phyloP scores from a whole-genome alignment of 2,888 invertebrate species.

The Patella depressa region DNA sequence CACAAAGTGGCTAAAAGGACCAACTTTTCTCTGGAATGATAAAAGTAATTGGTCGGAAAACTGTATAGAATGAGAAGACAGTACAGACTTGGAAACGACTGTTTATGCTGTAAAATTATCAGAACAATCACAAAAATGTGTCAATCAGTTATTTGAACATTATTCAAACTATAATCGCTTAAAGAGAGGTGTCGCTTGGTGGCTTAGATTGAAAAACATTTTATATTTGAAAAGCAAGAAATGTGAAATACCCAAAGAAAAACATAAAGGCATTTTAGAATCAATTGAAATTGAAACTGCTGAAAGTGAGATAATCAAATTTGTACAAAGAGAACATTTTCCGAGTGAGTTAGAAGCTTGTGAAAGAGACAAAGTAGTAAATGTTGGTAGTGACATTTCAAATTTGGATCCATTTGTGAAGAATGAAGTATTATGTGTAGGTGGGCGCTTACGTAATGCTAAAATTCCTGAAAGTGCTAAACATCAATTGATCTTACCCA shows the following conservation, averaged over 20 bases:
- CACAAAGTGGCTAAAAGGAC: neutral
- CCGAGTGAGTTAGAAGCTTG: too few relatives aligned
- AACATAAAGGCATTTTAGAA: neutral
- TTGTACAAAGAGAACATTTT: neutral
- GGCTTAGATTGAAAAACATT: conserved; percentile 1
- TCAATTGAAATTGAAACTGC: neutral
- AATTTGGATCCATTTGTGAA: neutral
- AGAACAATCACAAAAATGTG: too few relatives aligned
- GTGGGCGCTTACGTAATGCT: conserved; percentile 1
- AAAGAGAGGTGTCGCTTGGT: neutral
- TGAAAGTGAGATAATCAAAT: conserved; percentile 1
- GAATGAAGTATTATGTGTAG: conserved; percentile 8
- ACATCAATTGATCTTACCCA: conserved; percentile 19
- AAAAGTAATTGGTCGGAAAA: neutral
- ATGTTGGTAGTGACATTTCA: neutral
- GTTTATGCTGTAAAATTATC: too few relatives aligned
- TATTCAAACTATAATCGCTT: neutral
- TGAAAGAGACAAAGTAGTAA: neutral
- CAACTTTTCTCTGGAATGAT: neutral
- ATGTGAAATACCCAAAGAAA: too few relatives aligned
- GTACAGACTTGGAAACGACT: too few relatives aligned
- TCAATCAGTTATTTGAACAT: neutral
- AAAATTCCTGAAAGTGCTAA: neutral
- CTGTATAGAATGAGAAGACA: too few relatives aligned
- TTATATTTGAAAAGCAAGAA: too few relatives aligned